Evolutionary conservation across 1,140 invertebrate species (phyloP).

Genomic region (Stegodyphus dumicola): DNA sequence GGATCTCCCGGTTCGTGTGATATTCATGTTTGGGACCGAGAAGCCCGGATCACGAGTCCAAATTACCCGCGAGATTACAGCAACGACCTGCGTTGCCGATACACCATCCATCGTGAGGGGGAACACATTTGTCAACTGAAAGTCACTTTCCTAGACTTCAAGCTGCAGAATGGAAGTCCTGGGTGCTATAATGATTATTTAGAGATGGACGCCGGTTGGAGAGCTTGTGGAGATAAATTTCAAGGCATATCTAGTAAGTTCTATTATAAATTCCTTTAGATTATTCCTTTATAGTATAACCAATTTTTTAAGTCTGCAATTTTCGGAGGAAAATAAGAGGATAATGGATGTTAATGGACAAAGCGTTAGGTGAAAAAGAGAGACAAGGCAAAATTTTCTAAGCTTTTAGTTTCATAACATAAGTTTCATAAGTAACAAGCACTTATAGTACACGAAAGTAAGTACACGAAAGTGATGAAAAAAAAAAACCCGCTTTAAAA

Average conservation of each 20-base stretch:
- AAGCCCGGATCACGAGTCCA: conserved; percentile 47
- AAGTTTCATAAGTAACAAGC: no score
- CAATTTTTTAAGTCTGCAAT: no score
- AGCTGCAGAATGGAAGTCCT: conserved; percentile 51
- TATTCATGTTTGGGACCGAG: conserved; percentile 24
- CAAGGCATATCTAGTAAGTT: conserved; percentile 45
- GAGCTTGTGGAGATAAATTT: conserved; percentile 61
- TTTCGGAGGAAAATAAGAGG: no score
- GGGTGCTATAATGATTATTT: conserved; percentile 62
- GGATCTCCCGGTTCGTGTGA: conserved; percentile 1
- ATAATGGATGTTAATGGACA: no score
- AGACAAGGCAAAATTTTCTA: no score
- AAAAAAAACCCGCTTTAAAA: no score
- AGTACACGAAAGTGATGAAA: no score
- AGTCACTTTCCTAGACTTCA: conserved; percentile 62
- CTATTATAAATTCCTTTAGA: no score
- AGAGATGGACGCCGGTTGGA: conserved; percentile 61
- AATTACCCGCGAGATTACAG: conserved; percentile 62
- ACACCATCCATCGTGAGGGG: conserved; percentile 35
- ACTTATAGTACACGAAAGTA: no score
- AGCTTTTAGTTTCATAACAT: no score
- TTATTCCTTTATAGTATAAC: no score
- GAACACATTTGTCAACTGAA: conserved; percentile 63
- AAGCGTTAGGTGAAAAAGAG: no score
- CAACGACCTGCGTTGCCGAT: conserved; percentile 59